phyloP scores from a whole-genome alignment of 2,888 invertebrate genomes.

The Antheraea assamensis region DNA sequence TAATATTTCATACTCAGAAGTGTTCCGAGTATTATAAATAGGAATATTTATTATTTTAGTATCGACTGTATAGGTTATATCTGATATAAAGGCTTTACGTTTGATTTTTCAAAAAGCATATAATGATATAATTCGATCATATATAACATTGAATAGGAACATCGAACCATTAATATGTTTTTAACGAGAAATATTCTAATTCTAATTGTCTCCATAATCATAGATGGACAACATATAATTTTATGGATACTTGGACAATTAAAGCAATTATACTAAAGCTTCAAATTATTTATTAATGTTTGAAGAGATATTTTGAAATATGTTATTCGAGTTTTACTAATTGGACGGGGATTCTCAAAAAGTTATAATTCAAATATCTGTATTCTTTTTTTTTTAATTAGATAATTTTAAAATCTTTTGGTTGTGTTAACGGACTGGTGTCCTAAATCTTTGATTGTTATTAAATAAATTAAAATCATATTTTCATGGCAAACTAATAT shows the following conservation, averaged over 20 bases:
- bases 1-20: not conserved
- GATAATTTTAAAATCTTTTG: too few species aligned
- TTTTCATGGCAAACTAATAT: too few species aligned
- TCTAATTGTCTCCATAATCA: not conserved
- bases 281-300: not conserved
- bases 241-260: not conserved
- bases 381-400: not conserved
- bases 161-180: not conserved
- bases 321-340: not conserved
- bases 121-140: not conserved
- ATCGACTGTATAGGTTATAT: not conserved
- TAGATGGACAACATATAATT: not conserved
- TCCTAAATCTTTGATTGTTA: too few species aligned
- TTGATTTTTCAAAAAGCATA: not conserved
- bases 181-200: not conserved
- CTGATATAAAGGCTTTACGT: not conserved
- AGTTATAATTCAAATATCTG: not conserved
- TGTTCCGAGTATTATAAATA: too few species aligned
- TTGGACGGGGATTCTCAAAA: not conserved
- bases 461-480: too few species aligned
- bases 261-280: not conserved
- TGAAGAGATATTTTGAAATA: not conserved
- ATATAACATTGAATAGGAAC: not conserved
- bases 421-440: too few species aligned
- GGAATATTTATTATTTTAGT: too few species aligned